Base-by-base conservation (phyloP, 2,888 invertebrate species). In the Chaetoderma sp. region DNA sequence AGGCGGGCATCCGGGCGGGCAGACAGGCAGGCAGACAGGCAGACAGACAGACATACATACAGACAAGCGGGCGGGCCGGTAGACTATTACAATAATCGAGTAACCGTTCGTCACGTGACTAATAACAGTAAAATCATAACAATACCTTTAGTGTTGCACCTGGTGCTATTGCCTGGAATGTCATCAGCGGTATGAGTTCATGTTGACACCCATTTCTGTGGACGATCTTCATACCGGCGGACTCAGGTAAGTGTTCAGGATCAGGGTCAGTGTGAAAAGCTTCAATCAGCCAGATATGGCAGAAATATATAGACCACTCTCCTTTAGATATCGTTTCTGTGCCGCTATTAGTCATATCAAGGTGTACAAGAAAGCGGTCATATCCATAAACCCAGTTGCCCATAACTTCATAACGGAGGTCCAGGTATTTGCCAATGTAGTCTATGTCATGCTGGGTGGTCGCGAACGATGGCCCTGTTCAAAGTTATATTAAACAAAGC, bases 271-370 rank as follows among this genome's bases (percentile, higher is more conserved):
- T 67, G 10, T 67, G 62, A 2, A 57, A 66, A 3, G 81, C 78
- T 59, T 81, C 80, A n/a, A 81, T 73, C 78, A 81, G 78, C 18
- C 80, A 75, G 25, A 78, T 70, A 33, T 80, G 80, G 45, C 78
- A 79, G 52, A 82, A 80, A 60, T 77, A 79, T 18, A 82, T 77
- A 10, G 73, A 68, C 82, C 82, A 82, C 18, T 68, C 42, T n/a
- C 70, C 71, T 52, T 65, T 63, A 6, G 60, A 28, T 10, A 78
- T 32, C 1, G 64, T 54, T 8, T 71, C 58, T 8, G 58, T 27
- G 45, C 78, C 68, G 36, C 67, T 68, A 49, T 80, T 80, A 23
- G 72, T 76, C 2, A 80, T 62, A 8, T 72, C 70, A 5, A 80
- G 66, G 6, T 71, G 68, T 21, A 73, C 78, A 16, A 67, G 52